Percentiles rank a stretch among this genome's conserved stretches.
Evolutionary conservation across 2,888 invertebrate species (phyloP).

Genomic region (Sphinx pinastri): DNA sequence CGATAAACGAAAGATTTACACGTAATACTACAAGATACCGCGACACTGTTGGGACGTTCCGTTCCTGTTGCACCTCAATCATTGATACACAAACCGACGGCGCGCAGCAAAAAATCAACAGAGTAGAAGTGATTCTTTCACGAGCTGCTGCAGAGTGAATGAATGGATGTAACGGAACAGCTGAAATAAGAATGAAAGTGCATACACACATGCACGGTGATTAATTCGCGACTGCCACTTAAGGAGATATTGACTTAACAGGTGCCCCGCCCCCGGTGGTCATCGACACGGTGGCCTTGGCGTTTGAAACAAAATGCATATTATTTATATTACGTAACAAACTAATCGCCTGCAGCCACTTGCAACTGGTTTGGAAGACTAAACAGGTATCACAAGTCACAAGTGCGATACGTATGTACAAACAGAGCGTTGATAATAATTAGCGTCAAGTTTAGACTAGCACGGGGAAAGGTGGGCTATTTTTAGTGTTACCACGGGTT

Average conservation of each 20-base stretch:
- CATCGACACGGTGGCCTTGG: constrained; percentile 64
- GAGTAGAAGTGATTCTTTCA: constrained; percentile 37
- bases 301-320: constrained; percentile 66
- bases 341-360: constrained; percentile 64
- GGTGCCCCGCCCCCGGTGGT: constrained; percentile 65
- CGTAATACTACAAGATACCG: constrained; percentile 66
- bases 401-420: constrained; percentile 58
- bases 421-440: constrained; percentile 35
- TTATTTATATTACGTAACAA: constrained; percentile 61
- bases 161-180: constrained; percentile 60
- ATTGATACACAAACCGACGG: constrained; percentile 43
- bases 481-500: constrained; percentile 42
- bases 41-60: constrained; percentile 61
- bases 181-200: constrained; percentile 75
- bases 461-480: constrained; percentile 48
- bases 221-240: constrained; percentile 74
- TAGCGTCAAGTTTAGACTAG: constrained; percentile 42
- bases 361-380: constrained; percentile 69
- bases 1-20: constrained; percentile 74
- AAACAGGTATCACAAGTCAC: constrained; percentile 59
- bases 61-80: constrained; percentile 55
- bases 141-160: constrained; percentile 51
- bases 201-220: constrained; percentile 68
- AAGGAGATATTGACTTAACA: constrained; percentile 68
- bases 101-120: constrained; percentile 23